Base-by-base conservation (phyloP, 2,888 invertebrate species). In the Apodemia mormo region DNA sequence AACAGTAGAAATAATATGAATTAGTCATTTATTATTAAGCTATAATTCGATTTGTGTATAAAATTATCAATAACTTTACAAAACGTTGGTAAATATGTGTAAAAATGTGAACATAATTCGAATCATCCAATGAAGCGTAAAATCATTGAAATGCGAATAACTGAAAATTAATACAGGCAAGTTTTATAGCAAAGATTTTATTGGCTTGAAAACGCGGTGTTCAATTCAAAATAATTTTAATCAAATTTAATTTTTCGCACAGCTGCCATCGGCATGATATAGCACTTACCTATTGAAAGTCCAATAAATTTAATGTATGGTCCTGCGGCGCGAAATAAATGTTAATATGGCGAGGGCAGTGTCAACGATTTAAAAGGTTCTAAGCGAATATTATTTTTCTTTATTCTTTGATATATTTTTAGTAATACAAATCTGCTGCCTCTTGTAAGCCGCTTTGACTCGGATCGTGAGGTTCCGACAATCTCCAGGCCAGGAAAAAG, bases 161-260 rank as follows among this genome's bases (percentile, higher is more conserved):
- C 72, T 72, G 74, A 73, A 64, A 75, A 72, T 75, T 73, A 75
- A 75, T 71, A 75, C 71, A 70, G 68, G 52, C 68, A 72, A 75
- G 71, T 72, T 73, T 73, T 71, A 73, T 37, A 69, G 56, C 30
- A 69, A 69, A 56, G 65, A 65, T 65, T 69, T 69, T 69, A 69
- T 56, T 69, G 69, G 69, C 65, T 54, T 54, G 69, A 43, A 69
- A 69, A 69, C 56, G 65, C 65, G 65, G 65, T 54, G 52, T 65
- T 69, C 65, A 69, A 54, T 69, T 43, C 43, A 65, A 65, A 64
- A 37, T 64, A 43, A 69, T 54, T 65, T 69, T 69, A 69, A 69
- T 69, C 54, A 69, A 65, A 69, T 69, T 69, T 65, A 69, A 69
- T 69, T 65, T 69, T 69, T 69, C 69, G 37, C 70, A 61, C 68